phyloP scores from a whole-genome alignment of 2,797 vertebrate species.

The Arnoldichthys spilopterus region DNA sequence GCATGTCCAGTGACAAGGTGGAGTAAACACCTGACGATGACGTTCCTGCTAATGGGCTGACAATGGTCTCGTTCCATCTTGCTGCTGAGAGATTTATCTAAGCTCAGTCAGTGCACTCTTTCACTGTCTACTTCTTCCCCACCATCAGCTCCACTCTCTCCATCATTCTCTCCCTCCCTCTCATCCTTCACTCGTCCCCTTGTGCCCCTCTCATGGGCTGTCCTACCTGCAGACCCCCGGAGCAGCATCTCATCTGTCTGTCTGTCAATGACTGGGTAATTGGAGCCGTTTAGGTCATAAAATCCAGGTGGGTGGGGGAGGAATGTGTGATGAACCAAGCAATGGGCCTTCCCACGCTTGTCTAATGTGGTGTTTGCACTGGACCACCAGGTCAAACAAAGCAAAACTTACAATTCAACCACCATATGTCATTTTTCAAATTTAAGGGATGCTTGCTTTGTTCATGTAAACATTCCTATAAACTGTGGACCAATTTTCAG shows the following conservation, averaged over 20 bases:
- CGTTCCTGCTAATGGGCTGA: conserved; percentile 53
- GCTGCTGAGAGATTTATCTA: conserved; percentile 60
- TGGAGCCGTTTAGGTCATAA: conserved; percentile 91
- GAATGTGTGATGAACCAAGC: conserved; percentile 78
- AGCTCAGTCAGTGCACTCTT: conserved; percentile 48
- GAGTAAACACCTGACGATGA: conserved; percentile 46
- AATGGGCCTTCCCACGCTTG: conserved; percentile 77
- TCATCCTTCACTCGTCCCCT: conserved; percentile 51
- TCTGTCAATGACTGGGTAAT: conserved; percentile 96
- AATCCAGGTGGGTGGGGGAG: conserved; percentile 84
- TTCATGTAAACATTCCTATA: conserved; percentile 35
- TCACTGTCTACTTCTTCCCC: conserved; percentile 34
- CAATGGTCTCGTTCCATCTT: conserved; percentile 39
- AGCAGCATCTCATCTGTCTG: conserved; percentile 86
- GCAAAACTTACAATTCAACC: conserved; percentile 39
- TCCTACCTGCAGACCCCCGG: conserved; percentile 76
- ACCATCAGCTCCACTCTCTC: conserved; percentile 49
- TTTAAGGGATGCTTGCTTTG: conserved; percentile 22
- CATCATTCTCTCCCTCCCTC: conserved; percentile 50
- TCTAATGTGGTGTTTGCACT: conserved; percentile 41
- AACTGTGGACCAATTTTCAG: conserved; percentile 13
- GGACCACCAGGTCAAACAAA: conserved; percentile 50
- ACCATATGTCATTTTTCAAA: conserved; percentile 38
- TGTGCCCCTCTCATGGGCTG: conserved; percentile 45
- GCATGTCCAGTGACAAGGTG: conserved; percentile 38